Conservation (phyloP, 2,888 invertebrate genomes). For the Leucania comma region DNA sequence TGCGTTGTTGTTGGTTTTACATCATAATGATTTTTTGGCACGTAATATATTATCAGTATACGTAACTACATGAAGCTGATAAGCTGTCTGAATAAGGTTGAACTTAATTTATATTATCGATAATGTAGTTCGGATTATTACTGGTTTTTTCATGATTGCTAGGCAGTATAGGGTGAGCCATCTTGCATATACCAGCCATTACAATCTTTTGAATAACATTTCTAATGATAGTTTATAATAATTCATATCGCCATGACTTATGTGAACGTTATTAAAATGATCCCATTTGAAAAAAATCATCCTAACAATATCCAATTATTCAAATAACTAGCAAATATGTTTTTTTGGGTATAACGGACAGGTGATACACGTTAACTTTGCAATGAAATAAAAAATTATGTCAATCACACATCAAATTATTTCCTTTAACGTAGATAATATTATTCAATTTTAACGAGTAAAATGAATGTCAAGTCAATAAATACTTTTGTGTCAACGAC, state of each 20-base stretch:
- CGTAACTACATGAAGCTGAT: slow-evolving; percentile 21
- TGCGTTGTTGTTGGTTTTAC: slow-evolving; percentile 35
- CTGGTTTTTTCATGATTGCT: slow-evolving; percentile 12
- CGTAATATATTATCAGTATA: slow-evolving; percentile 34
- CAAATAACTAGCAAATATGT: slow-evolving; percentile 54
- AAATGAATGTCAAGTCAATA: slow-evolving; percentile 63
- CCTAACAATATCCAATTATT: slow-evolving; percentile 59
- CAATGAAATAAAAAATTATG: slow-evolving; percentile 70
- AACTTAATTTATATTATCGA: slow-evolving; percentile 35
- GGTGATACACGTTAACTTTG: slow-evolving; percentile 59
- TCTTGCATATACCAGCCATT: background rate
- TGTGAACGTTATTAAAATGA: slow-evolving; percentile 43
- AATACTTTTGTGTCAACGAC: slow-evolving; percentile 58
- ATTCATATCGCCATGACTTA: slow-evolving; percentile 36
- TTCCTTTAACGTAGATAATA: slow-evolving; percentile 66
- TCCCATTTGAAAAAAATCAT: slow-evolving; percentile 40
- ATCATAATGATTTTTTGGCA: slow-evolving; percentile 38
- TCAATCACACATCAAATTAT: slow-evolving; percentile 77
- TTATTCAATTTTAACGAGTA: slow-evolving; percentile 74
- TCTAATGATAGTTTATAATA: slow-evolving; percentile 43
- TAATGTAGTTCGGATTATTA: background rate
- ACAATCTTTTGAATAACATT: slow-evolving; percentile 39
- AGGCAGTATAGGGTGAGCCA: background rate
- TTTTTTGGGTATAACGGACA: slow-evolving; percentile 60
- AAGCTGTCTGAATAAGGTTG: slow-evolving; percentile 24